Percentiles rank a stretch among this genome's conserved stretches.
Conservation (phyloP, 2,113 vertebrate species). For the Toxotes chatareus region DNA sequence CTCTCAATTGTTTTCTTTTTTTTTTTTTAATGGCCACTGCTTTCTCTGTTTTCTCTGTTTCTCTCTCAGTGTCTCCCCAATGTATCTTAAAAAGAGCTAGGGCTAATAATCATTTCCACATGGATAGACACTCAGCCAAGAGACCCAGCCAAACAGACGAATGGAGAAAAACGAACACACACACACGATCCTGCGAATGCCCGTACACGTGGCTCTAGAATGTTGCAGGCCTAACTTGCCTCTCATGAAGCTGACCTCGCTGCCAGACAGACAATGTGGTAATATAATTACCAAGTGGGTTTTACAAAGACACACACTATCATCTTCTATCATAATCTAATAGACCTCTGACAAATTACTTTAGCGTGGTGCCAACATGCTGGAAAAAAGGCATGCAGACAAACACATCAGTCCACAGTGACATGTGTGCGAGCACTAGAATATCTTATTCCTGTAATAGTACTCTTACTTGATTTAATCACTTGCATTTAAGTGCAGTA, state of each 20-base stretch:
- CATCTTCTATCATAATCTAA: constrained; percentile 72
- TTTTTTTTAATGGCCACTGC: not conserved
- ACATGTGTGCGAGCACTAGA: not conserved
- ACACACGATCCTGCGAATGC: constrained; percentile 6
- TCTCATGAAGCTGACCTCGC: constrained; percentile 42
- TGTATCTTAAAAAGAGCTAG: constrained; percentile 63
- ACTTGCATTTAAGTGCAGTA: not conserved
- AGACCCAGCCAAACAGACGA: constrained; percentile 53
- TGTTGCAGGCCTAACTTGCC: constrained; percentile 27
- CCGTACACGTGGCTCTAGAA: constrained; percentile 29
- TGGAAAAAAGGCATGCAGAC: constrained; percentile 38
- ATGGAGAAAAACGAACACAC: constrained; percentile 2
- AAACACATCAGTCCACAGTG: constrained; percentile 20
- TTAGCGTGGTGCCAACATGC: constrained; percentile 30
- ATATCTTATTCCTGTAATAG: not conserved
- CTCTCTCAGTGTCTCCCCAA: constrained; percentile 40
- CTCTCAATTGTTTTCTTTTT: constrained; percentile 48
- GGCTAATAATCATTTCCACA: constrained; percentile 78
- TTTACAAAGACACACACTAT: constrained; percentile 64
- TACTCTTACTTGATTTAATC: not conserved
- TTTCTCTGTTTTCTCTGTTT: constrained; percentile 24
- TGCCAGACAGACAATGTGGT: constrained; percentile 57
- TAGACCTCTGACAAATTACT: constrained; percentile 57
- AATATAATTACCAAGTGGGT: constrained; percentile 69
- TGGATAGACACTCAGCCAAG: constrained; percentile 63